phyloP scores from a whole-genome alignment of 2,888 invertebrate genomes.

The Poecilobothrus nobilitatus region DNA sequence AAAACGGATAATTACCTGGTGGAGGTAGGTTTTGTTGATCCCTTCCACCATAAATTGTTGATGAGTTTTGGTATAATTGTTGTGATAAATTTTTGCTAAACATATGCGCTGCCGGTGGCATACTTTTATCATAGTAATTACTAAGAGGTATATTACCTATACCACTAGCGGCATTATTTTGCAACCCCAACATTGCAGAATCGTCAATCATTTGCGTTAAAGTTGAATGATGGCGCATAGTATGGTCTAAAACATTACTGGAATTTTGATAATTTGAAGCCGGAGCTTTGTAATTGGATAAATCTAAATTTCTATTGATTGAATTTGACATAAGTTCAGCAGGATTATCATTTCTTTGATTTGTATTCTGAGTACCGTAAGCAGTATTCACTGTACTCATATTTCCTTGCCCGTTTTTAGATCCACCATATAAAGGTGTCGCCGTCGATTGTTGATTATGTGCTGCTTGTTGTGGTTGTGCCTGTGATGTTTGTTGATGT shows the following conservation, averaged over 20 bases:
- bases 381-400: neutral
- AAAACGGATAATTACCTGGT: constrained; percentile 9
- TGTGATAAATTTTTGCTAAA: constrained; percentile 47
- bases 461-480: constrained; percentile 26
- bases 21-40: constrained; percentile 21
- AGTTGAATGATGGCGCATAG: constrained; percentile 23
- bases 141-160: constrained; percentile 23
- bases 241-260: constrained; percentile 24
- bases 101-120: constrained; percentile 54
- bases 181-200: constrained; percentile 36
- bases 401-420: neutral
- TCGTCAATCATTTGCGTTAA: constrained; percentile 31
- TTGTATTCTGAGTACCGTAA: neutral
- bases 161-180: constrained; percentile 20
- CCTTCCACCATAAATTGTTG: constrained; percentile 20
- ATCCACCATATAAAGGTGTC: neutral
- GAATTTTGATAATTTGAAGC: constrained; percentile 35
- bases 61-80: constrained; percentile 34
- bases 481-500: constrained; percentile 23
- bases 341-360: neutral
- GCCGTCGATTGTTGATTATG: constrained; percentile 19
- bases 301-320: constrained; percentile 22
- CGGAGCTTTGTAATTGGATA: constrained; percentile 21
- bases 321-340: neutral
- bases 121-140: constrained; percentile 51